These are phyloP conservation scores for Brachyrhaphis roseni DNA, from an alignment of 2,797 vertebrate genomes.

Conservation along the genomic window DNA sequence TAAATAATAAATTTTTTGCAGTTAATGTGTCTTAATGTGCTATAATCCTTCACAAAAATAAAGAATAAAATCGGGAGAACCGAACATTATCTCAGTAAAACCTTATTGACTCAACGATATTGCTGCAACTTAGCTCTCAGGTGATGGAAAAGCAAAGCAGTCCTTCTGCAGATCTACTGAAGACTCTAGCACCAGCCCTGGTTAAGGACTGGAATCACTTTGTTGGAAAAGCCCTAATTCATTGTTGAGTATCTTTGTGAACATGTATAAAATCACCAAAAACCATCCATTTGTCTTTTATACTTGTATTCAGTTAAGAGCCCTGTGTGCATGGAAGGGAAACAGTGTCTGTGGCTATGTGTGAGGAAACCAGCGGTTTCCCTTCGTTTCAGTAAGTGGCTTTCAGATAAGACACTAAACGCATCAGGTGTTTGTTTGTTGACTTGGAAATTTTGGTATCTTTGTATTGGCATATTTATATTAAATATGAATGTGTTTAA, in stretches of 20 bases:
- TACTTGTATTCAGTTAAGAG: not conserved
- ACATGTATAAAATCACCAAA: not conserved
- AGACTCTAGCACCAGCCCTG: not conserved
- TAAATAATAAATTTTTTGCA: not conserved
- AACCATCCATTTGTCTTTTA: not conserved
- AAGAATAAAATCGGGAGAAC: not conserved
- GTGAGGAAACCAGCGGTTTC: constrained; percentile 29
- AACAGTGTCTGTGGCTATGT: constrained; percentile 21
- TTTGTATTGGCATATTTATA: not conserved
- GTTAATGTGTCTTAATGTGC: not conserved
- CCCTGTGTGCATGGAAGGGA: not conserved
- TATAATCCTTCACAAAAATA: not conserved
- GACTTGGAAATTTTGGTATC: not conserved
- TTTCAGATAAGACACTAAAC: constrained; percentile 2
- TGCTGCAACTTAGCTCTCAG: not conserved
- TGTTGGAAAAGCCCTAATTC: not conserved
- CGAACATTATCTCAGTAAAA: not conserved
- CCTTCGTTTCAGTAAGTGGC: constrained; percentile 18
- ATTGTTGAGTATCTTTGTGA: not conserved
- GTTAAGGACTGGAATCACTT: not conserved
- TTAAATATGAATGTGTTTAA: constrained; percentile 7
- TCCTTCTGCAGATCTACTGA: not conserved
- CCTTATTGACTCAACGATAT: not conserved
- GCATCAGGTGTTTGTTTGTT: not conserved
- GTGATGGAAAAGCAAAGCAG: not conserved